phyloP scores from a whole-genome alignment of 1,140 invertebrate genomes.

The Penaeus japonicus region DNA sequence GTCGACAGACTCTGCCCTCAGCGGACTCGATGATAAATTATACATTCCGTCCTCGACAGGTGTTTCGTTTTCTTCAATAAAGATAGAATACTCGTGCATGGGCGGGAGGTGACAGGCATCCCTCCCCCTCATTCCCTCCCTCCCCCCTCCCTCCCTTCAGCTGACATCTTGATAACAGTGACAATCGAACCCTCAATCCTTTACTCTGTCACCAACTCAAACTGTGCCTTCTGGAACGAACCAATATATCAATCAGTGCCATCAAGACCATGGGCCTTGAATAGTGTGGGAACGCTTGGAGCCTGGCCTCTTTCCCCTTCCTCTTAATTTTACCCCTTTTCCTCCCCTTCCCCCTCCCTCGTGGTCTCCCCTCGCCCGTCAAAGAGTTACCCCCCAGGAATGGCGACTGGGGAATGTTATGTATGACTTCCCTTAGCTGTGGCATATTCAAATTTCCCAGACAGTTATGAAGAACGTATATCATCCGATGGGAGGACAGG shows the following conservation, averaged over 20 bases:
- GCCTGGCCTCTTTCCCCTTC: not conserved
- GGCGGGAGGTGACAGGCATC: not conserved
- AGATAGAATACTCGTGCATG: no score
- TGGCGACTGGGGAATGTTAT: slow-evolving; percentile 23
- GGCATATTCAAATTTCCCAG: slow-evolving; percentile 51
- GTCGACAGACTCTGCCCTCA: not conserved
- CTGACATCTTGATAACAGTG: not conserved
- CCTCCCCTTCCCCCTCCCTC: not conserved
- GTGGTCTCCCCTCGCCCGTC: not conserved
- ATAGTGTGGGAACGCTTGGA: no score
- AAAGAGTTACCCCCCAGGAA: not conserved
- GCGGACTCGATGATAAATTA: not conserved
- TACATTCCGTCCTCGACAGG: not conserved
- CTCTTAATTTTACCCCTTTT: not conserved
- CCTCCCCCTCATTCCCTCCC: not conserved
- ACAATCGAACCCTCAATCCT: no score
- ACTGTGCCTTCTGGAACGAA: no score
- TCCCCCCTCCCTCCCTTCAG: not conserved
- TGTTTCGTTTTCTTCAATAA: not conserved
- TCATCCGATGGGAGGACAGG: slow-evolving; percentile 15
- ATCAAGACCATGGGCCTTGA: no score
- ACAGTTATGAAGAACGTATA: slow-evolving; percentile 47
- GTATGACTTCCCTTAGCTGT: slow-evolving; percentile 42
- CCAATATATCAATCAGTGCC: no score
- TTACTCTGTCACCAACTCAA: no score